A percentile compares a stretch with the other conserved stretches of the same genome.
phyloP scores from a whole-genome alignment of 1,140 invertebrate species.

The Drosophila elegans region DNA sequence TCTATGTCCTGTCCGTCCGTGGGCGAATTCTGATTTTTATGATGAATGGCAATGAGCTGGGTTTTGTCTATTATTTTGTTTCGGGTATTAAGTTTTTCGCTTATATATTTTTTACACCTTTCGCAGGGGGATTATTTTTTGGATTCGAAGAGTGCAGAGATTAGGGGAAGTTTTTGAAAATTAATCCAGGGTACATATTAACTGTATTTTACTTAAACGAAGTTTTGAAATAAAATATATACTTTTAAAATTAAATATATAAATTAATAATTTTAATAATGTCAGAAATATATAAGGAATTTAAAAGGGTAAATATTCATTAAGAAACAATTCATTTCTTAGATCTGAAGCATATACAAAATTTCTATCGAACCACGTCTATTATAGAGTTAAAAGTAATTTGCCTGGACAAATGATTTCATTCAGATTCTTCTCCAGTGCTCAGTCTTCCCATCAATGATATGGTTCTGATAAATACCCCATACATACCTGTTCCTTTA shows the following conservation, averaged over 20 bases:
- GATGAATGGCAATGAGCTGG: slow-evolving; percentile 55
- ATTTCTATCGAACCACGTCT: not conserved
- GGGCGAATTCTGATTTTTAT: slow-evolving; percentile 70
- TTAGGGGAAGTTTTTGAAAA: not conserved
- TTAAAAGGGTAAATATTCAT: too few relatives aligned
- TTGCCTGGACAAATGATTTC: slow-evolving; percentile 9
- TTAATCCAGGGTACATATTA: not conserved
- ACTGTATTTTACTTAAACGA: not conserved
- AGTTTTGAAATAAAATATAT: too few relatives aligned
- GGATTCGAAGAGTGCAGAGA: not conserved
- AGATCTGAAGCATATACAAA: too few relatives aligned
- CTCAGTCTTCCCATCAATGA: not conserved
- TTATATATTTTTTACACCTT: slow-evolving; percentile 30
- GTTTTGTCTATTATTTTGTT: slow-evolving; percentile 32
- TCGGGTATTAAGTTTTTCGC: slow-evolving; percentile 36
- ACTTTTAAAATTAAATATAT: too few relatives aligned
- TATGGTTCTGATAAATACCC: slow-evolving; percentile 1
- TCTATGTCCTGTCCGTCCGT: slow-evolving; percentile 38
- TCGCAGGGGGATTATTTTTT: slow-evolving; percentile 12
- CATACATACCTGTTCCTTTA: slow-evolving; percentile 34
- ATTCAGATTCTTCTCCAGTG: slow-evolving; percentile 16
- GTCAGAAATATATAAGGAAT: too few relatives aligned
- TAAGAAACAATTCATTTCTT: too few relatives aligned
- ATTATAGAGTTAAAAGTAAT: slow-evolving; percentile 1
- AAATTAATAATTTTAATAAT: too few relatives aligned